These are phyloP conservation scores for Pterobdella sp. DNA, from an alignment of 2,888 invertebrate species.

Conservation along the genomic window DNA sequence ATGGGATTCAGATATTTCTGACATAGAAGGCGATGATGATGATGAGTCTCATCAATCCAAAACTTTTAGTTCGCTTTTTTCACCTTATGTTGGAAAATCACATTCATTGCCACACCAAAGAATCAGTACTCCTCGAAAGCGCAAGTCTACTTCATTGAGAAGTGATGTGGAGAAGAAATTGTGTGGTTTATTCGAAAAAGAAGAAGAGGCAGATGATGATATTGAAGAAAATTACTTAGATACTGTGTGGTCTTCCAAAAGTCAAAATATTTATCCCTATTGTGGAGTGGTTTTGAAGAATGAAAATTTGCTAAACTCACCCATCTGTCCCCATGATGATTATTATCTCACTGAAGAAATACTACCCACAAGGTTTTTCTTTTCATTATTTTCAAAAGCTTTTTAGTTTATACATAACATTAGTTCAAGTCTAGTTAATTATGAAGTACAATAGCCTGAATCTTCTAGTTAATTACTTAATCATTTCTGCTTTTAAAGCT, in stretches of 20 bases:
- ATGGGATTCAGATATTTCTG: neutral
- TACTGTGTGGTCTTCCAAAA: neutral
- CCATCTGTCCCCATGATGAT: neutral
- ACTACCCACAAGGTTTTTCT: neutral
- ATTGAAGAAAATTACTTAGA: conserved; percentile 13
- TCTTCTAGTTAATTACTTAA: too few relatives aligned
- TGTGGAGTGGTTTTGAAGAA: conserved; percentile 4
- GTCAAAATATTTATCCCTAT: neutral
- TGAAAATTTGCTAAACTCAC: neutral
- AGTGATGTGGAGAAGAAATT: neutral
- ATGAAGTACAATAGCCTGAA: too few relatives aligned
- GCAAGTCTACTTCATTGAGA: neutral
- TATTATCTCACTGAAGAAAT: neutral
- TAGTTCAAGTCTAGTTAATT: too few relatives aligned
- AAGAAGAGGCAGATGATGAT: conserved; percentile 5
- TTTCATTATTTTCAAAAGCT: neutral
- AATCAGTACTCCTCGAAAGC: conserved; percentile 7
- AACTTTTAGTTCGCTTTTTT: neutral
- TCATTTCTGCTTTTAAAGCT: too few relatives aligned
- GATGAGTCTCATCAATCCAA: neutral
- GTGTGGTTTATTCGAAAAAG: neutral
- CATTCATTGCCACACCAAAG: neutral
- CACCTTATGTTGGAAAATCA: neutral
- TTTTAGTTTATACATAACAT: too few relatives aligned
- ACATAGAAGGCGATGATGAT: neutral